phyloP scores from a whole-genome alignment of 2,888 invertebrate species.

The Thysanoteuthis rhombus region DNA sequence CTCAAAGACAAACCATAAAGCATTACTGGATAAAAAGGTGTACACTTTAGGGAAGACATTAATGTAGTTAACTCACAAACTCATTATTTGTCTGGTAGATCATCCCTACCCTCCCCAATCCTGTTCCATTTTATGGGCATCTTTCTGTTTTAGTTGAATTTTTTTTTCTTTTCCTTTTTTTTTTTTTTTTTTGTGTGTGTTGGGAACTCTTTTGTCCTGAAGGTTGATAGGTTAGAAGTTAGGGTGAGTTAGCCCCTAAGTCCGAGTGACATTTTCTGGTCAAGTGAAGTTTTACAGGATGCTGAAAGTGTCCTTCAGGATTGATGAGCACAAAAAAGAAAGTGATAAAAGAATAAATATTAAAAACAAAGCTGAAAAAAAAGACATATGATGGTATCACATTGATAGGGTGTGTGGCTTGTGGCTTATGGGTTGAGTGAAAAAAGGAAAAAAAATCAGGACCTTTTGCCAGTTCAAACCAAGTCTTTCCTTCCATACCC shows the following conservation, averaged over 20 bases:
- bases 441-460: not conserved
- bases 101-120: not conserved
- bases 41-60: not conserved
- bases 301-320: conserved; percentile 12
- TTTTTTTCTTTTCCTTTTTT: not conserved
- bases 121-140: not conserved
- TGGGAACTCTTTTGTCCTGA: not conserved
- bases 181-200: not conserved
- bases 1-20: not conserved
- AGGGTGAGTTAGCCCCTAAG: conserved; percentile 12
- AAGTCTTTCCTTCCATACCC: not conserved
- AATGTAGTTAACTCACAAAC: conserved; percentile 12
- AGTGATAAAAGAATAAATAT: not conserved
- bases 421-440: not conserved
- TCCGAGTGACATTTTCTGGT: not conserved
- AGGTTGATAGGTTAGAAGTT: not conserved
- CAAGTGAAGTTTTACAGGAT: not conserved
- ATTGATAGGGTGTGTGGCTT: not conserved
- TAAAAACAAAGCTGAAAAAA: not conserved
- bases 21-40: not conserved
- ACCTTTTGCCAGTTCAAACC: not conserved
- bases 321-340: not conserved
- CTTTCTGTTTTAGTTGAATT: not conserved
- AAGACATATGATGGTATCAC: not conserved
- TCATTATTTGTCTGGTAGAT: not conserved